A percentile compares a stretch with the other conserved stretches of the same genome.
Conservation (phyloP, 2,797 vertebrate genomes). For the Pipistrellus pygmaeus region DNA sequence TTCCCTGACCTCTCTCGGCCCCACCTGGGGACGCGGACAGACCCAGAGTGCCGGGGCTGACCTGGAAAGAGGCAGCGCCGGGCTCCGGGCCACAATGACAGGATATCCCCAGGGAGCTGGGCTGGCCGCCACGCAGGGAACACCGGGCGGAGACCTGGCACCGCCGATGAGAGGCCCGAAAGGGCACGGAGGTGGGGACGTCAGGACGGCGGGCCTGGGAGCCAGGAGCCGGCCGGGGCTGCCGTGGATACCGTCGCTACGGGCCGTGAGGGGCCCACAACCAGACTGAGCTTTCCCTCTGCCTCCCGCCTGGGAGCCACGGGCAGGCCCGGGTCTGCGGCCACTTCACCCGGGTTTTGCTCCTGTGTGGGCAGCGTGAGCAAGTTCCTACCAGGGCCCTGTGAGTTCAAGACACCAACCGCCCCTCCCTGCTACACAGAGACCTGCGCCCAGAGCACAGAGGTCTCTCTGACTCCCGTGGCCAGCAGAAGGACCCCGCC, state of each 20-base stretch:
- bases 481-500: background rate
- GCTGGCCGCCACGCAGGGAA: constrained; percentile 74
- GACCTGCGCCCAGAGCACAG: background rate
- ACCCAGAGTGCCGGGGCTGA: constrained; percentile 30
- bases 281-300: background rate
- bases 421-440: too few species aligned
- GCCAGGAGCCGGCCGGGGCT: background rate
- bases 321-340: background rate
- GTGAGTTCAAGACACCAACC: background rate
- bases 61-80: constrained; percentile 42
- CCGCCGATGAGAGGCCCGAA: background rate
- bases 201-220: constrained; percentile 35
- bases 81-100: constrained; percentile 76
- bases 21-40: constrained; percentile 67
- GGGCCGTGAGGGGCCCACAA: background rate
- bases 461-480: background rate
- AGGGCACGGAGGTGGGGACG: background rate
- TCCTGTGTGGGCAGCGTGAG: background rate
- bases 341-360: background rate
- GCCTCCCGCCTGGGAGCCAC: background rate
- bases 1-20: constrained; percentile 36
- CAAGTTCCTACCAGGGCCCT: background rate
- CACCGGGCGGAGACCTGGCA: constrained; percentile 67
- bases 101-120: constrained; percentile 81
- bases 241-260: background rate